phyloP scores from a whole-genome alignment of 1,140 invertebrate species.

The Drosophila melanogaster region DNA sequence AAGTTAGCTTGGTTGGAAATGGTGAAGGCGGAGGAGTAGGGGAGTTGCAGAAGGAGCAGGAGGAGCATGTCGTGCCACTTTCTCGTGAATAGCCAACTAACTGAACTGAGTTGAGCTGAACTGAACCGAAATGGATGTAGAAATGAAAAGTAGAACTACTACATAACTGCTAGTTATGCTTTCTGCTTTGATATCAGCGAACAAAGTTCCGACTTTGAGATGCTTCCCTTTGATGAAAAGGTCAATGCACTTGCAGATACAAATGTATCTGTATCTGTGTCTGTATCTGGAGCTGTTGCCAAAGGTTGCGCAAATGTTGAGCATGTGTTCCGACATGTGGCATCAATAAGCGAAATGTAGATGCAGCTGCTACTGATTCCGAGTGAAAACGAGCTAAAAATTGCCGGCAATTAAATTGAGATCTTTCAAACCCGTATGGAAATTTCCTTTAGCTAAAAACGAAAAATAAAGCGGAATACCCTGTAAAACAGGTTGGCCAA shows the following conservation, averaged over 20 bases:
- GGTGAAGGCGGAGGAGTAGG: neutral
- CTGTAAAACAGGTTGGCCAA: slow-evolving; percentile 18
- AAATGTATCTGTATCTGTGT: slow-evolving; percentile 17
- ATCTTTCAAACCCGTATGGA: slow-evolving; percentile 43
- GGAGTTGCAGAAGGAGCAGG: neutral
- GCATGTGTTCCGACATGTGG: slow-evolving; percentile 54
- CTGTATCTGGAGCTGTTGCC: slow-evolving; percentile 12
- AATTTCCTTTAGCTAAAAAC: slow-evolving; percentile 32
- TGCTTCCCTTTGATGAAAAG: neutral
- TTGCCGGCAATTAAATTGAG: slow-evolving; percentile 51
- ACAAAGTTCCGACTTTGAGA: slow-evolving; percentile 10
- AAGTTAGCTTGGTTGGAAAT: slow-evolving; percentile 19
- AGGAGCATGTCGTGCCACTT: slow-evolving; percentile 72
- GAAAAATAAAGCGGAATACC: slow-evolving; percentile 19
- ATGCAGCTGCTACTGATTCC: slow-evolving; percentile 52
- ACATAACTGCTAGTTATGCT: slow-evolving; percentile 40
- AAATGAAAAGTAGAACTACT: slow-evolving; percentile 61
- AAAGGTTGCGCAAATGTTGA: slow-evolving; percentile 54
- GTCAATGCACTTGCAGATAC: slow-evolving; percentile 42
- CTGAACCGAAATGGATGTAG: slow-evolving; percentile 47
- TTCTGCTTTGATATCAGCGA: slow-evolving; percentile 36
- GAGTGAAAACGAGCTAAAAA: slow-evolving; percentile 49
- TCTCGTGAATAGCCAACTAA: slow-evolving; percentile 63
- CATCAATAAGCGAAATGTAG: slow-evolving; percentile 45
- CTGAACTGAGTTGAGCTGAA: slow-evolving; percentile 16